A percentile compares a stretch with the other conserved stretches of the same genome.
phyloP scores from a whole-genome alignment of 2,113 vertebrate genomes.

The Aptenodytes forsteri region DNA sequence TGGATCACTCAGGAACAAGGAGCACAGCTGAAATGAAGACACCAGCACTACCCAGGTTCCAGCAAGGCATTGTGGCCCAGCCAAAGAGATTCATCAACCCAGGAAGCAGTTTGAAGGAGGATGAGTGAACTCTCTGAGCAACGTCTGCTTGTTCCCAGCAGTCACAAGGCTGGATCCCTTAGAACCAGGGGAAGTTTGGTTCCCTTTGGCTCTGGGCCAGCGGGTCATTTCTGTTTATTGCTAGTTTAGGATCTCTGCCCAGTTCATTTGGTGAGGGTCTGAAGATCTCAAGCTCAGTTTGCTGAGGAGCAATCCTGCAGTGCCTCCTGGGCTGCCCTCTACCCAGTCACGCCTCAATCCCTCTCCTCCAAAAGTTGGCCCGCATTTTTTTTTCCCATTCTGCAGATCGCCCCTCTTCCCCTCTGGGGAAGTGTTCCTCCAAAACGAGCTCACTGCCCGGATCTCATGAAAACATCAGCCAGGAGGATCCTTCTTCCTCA shows the following conservation, averaged over 20 bases:
- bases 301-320: neutral
- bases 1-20: neutral
- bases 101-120: neutral
- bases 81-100: neutral
- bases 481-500: neutral
- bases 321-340: neutral
- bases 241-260: neutral
- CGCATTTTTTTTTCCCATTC: neutral
- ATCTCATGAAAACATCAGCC: neutral
- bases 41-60: neutral
- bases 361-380: neutral
- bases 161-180: neutral
- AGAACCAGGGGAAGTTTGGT: neutral
- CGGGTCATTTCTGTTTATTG: rapidly evolving
- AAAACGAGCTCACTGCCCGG: neutral
- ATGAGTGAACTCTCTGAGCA: neutral
- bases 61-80: neutral
- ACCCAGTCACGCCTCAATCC: neutral
- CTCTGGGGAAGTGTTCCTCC: neutral
- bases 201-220: neutral
- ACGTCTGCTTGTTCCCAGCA: neutral
- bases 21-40: neutral
- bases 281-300: neutral
- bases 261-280: neutral
- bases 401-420: neutral